Evolutionary conservation across 2,113 vertebrate genomes (phyloP).

Genomic region (Serinus canaria): DNA sequence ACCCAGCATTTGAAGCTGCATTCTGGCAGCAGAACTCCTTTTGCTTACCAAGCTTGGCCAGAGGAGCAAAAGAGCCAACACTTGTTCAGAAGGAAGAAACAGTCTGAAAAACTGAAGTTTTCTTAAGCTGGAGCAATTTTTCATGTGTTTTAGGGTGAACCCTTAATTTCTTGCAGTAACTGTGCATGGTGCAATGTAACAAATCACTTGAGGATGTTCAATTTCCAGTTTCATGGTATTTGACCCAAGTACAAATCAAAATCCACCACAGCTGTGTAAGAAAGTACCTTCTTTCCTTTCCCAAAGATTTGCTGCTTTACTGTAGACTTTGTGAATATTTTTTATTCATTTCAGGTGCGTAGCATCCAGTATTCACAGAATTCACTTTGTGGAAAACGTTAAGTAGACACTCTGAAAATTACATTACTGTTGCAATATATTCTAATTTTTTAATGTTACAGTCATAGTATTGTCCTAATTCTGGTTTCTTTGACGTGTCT

Average conservation of each 20-base stretch:
- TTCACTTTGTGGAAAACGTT: neutral
- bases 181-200: neutral
- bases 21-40: conserved; percentile 1
- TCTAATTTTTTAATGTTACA: neutral
- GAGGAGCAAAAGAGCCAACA: neutral
- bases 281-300: neutral
- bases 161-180: neutral
- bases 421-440: neutral
- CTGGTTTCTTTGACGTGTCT: neutral
- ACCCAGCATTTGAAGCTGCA: neutral
- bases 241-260: neutral
- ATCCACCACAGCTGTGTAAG: neutral
- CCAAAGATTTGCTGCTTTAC: neutral
- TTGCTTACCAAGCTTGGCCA: neutral
- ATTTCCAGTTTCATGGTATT: neutral
- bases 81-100: neutral
- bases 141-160: neutral
- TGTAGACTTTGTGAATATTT: neutral
- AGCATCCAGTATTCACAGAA: neutral
- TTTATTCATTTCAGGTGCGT: neutral
- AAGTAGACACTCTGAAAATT: neutral
- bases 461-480: neutral
- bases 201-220: neutral
- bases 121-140: neutral
- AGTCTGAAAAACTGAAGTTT: neutral